phyloP scores from a whole-genome alignment of 2,888 invertebrate genomes.

The Teleogryllus oceanicus region DNA sequence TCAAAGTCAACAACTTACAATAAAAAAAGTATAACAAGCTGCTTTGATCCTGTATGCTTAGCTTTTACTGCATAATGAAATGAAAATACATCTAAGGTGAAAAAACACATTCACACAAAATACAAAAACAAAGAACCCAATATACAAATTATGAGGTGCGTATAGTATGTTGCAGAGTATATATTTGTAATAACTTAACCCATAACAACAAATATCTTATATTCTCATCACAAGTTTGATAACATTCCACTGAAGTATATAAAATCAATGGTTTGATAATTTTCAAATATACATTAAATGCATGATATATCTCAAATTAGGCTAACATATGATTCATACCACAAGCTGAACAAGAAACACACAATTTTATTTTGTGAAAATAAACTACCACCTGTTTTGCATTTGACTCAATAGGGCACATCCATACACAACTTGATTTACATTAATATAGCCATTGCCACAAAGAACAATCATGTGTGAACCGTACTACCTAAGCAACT shows the following conservation, averaged over 20 bases:
- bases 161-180: background rate
- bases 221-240: background rate
- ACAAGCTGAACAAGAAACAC: slow-evolving; percentile 6
- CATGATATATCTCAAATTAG: slow-evolving; percentile 20
- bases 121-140: background rate
- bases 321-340: slow-evolving; percentile 4
- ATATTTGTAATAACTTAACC: background rate
- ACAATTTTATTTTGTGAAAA: background rate
- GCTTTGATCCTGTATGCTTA: background rate
- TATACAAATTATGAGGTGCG: background rate
- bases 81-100: background rate
- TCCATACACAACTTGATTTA: background rate
- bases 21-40: background rate
- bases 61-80: background rate
- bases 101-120: background rate
- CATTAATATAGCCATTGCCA: slow-evolving; percentile 18
- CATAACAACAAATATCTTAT: slow-evolving; percentile 18
- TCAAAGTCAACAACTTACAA: background rate
- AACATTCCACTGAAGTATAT: background rate
- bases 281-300: slow-evolving; percentile 21
- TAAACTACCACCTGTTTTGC: background rate
- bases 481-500: slow-evolving; percentile 1
- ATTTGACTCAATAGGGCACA: background rate
- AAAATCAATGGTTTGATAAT: background rate
- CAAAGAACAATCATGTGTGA: slow-evolving; percentile 2